Evolutionary conservation across 2,113 vertebrate genomes (phyloP), one percentile per base, ranked within the genome.

Genomic region (Gymnarchus niloticus): DNA sequence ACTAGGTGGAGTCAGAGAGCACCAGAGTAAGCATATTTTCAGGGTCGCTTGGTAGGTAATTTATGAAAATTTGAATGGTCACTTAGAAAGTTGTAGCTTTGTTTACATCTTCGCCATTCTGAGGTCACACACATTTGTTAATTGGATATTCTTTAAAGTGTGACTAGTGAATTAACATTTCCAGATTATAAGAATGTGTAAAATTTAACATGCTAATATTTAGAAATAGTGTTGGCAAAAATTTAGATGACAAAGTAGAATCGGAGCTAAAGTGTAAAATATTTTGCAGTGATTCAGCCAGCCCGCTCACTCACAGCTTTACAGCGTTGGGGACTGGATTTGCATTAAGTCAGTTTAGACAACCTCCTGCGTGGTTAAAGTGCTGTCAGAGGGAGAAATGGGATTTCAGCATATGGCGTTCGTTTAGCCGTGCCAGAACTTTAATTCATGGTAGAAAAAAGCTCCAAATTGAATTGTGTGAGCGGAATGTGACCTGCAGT

Each of bases 331-430:
- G 46, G 56, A 83, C 85, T 87, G 56, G 52, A 93, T 92, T 90
- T 87, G 88, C 90, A 89, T 90, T 83, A 88, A 87, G 88, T 89
- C 87, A 91, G 90, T 92, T 90, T 87, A 86, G 85, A 91, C 85
- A 89, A 88, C 88, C 88, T 86, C 69, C 86, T 87, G 86, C 87
- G 86, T 85, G 81, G 87, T 86, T 87, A 83, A 90, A 89, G 89
- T 65, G 86, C 87, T 90, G 89, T 92, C 89, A 90, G 91, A 87
- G 77, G 86, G 87, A 86, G 86, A 91, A 88, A 91, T 89, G 89
- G 90, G 89, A 91, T 91, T 91, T 91, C 87, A 91, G 52, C 91
- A 91, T 92, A 91, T 92, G 90, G 88, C 88, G 88, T 88, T 92
- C 87, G 89, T 91, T 92, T 89, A 91, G 86, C 85, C 84, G 82